Conservation (phyloP, 2,113 vertebrate species). For the Hydrolagus affinis region DNA sequence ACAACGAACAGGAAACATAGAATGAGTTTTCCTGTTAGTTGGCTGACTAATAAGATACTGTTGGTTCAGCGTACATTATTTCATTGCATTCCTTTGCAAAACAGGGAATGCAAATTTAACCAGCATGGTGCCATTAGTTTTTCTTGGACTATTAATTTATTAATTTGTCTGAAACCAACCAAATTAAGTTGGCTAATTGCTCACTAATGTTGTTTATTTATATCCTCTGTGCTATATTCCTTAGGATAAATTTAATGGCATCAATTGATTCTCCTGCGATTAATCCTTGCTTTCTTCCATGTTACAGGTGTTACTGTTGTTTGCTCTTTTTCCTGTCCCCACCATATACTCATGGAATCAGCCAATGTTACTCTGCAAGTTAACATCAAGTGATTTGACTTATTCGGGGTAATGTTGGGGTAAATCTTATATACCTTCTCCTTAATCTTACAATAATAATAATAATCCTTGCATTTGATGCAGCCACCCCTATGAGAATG, state of each 20-base stretch:
- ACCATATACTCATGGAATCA: neutral
- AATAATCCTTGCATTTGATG: neutral
- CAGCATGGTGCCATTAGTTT: neutral
- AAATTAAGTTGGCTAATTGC: conserved; percentile 12
- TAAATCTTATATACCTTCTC: neutral
- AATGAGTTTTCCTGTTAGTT: neutral
- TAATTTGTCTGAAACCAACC: neutral
- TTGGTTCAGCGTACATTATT: neutral
- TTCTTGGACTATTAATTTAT: neutral
- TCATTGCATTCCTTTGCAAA: neutral
- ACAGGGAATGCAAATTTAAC: neutral
- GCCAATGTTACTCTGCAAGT: too few species aligned
- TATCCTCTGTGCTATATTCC: neutral
- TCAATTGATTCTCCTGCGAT: neutral
- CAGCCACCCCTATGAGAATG: too few species aligned
- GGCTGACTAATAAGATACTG: neutral
- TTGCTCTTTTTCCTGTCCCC: neutral
- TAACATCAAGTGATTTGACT: neutral
- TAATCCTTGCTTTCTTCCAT: neutral
- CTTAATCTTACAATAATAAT: neutral
- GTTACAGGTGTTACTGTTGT: neutral
- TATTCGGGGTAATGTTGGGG: neutral
- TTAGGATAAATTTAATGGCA: neutral
- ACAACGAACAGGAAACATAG: neutral
- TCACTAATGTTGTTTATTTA: neutral